Evolutionary conservation across 2,113 vertebrate genomes (phyloP), one percentile per base, ranked within the genome.

Genomic region (Himantopus leucocephalus): DNA sequence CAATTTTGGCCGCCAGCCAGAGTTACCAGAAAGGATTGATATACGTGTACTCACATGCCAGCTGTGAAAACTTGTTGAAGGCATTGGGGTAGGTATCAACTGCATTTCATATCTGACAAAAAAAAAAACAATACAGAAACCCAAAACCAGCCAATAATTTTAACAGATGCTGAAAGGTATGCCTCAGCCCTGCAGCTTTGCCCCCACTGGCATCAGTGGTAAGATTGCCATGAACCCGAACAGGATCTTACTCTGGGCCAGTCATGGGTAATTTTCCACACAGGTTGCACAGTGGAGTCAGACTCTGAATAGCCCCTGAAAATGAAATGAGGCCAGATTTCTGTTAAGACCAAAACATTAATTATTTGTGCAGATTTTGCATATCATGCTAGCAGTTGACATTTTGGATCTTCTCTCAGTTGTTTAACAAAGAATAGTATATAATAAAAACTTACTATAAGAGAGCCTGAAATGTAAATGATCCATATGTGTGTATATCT

Each of bases 21-120:
- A 34, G 21, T 24, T 78, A 55, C 8, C 41, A 60, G 60, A 60
- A 78, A 85, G 39, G 39, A 89, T 7, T 59, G 58, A 59, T 85
- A 48, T 1, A 47, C 5, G 2, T 35, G n/a, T 56, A 15, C 66
- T 55, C 39, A 68, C 58, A 37, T 6, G 50, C 30, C 87, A 95
- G 60, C 80, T 87, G 77, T 48, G 62, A 89, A 72, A 94, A 67
- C 23, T 15, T 59, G 21, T 47, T 90, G 72, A 91, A 88, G 50
- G 76, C 8, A 0, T 48, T 0, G 1, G 52, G 12, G 67, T 37
- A 59, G n/a, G 37, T 62, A 80, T 62, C 47, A 89, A 77, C 15
- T 55, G 41, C 56, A 39, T 43, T 78, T 92, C 21, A 14, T 20
- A 47, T 41, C 21, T 81, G 55, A 77, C 32, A 16, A 37, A 74